Evolutionary conservation across 2,888 invertebrate species (phyloP), one percentile per base, ranked within the genome.

Genomic region (Ormyrus labotus): DNA sequence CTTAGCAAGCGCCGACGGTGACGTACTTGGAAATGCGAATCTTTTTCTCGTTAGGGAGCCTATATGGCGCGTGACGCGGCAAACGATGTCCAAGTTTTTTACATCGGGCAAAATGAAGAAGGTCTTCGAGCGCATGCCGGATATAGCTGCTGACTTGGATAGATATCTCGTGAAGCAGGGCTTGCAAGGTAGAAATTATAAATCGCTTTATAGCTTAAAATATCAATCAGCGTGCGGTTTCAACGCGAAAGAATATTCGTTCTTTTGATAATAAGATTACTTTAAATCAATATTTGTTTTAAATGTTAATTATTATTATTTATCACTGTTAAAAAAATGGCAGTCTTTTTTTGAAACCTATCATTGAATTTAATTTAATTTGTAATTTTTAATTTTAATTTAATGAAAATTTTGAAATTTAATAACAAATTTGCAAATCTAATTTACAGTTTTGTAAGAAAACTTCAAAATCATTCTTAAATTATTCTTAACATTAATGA

Each of bases 41-140:
- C 81, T 92, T 0, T 92, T 92, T 82, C 86, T 92, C 70, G 84
- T 92, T 0, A 91, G 89, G 34, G 91, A 91, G 86, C 90, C 90
- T 0, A 78, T 87, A 0, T 92, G 92, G 92, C 92, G 89, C 78
- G 83, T 87, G 8, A 82, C 92, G 0, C 87, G 92, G 47, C 70
- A 86, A 0, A 91, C 91, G 77, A 78, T 92, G 6, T 89, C 92
- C 0, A 92, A 92, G 0, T 88, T 92, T 1, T 92, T 92, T 81
- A 92, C 92, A 0, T 84, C 87, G 5, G 86, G 86, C 0, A 89
- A 85, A 72, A 61, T 89, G 64, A 89, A 87, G 74, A 86, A 83
- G 13, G 87, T 89, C 87, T 88, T 87, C 50, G 79, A 86, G 0
- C 58, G 87, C n/a, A 89, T 89, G 88, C 7, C 80, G 7, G 60